phyloP scores from a whole-genome alignment of 1,140 invertebrate species.

The Agrilus planipennis region DNA sequence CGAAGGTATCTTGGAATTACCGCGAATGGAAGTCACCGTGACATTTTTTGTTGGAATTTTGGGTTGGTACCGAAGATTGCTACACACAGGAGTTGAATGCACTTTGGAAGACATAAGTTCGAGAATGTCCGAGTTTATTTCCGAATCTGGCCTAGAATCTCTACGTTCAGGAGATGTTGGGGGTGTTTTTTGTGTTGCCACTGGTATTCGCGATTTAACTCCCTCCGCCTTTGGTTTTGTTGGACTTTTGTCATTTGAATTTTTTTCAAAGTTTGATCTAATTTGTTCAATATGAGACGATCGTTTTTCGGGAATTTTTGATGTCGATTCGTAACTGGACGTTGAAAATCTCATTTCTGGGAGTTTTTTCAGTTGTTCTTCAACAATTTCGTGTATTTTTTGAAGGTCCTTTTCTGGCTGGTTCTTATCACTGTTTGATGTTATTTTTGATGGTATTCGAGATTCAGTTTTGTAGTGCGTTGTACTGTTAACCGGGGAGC shows the following conservation, averaged over 20 bases:
- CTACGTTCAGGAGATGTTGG: constrained; percentile 30
- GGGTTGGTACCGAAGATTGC: constrained; percentile 15
- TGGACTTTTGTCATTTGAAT: constrained; percentile 16
- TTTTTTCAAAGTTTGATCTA: constrained; percentile 36
- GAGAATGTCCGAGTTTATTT: constrained; percentile 28
- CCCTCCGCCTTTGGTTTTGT: constrained; percentile 12
- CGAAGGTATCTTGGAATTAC: constrained; percentile 31
- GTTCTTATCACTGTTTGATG: constrained; percentile 14
- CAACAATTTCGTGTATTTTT: constrained; percentile 30
- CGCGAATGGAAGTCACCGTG: constrained; percentile 31
- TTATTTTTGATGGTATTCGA: no score
- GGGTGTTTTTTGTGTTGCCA: constrained; percentile 24
- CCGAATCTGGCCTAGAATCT: constrained; percentile 25
- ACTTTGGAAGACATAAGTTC: constrained; percentile 26
- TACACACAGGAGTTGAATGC: constrained; percentile 22
- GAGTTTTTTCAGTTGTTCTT: constrained; percentile 30
- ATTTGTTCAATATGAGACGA: constrained; percentile 37
- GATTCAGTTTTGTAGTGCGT: no score
- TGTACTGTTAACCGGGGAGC: constrained; percentile 5
- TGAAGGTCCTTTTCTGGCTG: constrained; percentile 26
- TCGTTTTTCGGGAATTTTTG: constrained; percentile 31
- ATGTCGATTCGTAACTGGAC: constrained; percentile 41
- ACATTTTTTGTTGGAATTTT: constrained; percentile 26
- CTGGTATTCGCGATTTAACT: constrained; percentile 22
- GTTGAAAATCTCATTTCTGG: constrained; percentile 46